Conservation (phyloP, 2,888 invertebrate species). For the Platycheirus albimanus region DNA sequence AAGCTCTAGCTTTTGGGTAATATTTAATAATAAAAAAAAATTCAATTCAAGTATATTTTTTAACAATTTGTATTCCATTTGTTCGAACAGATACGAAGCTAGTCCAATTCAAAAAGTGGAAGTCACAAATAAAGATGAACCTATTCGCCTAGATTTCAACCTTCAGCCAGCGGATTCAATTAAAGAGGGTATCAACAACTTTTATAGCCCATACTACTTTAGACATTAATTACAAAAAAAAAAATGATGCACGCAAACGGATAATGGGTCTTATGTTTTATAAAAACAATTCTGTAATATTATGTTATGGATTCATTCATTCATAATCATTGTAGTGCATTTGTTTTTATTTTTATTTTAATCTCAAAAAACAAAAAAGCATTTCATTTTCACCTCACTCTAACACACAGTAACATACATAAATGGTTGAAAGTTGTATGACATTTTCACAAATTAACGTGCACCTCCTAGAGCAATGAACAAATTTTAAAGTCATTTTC, state of each 20-base stretch:
- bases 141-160: slow-evolving; percentile 81
- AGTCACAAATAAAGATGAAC: slow-evolving; percentile 81
- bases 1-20: slow-evolving; percentile 89
- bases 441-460: slow-evolving; percentile 20
- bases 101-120: slow-evolving; percentile 81
- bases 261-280: slow-evolving; percentile 56
- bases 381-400: slow-evolving; percentile 12
- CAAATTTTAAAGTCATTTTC: slow-evolving; percentile 6
- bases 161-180: slow-evolving; percentile 80
- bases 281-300: not conserved
- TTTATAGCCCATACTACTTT: slow-evolving; percentile 81
- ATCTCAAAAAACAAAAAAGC: slow-evolving; percentile 21
- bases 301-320: slow-evolving; percentile 15
- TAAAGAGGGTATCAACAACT: slow-evolving; percentile 82
- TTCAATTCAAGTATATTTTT: no score
- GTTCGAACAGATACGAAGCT: slow-evolving; percentile 83
- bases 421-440: slow-evolving; percentile 4
- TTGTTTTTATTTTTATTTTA: slow-evolving; percentile 27
- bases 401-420: not conserved
- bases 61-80: not conserved
- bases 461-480: slow-evolving; percentile 2
- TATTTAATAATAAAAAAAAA: slow-evolving; percentile 30
- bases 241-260: slow-evolving; percentile 53
- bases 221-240: slow-evolving; percentile 76
- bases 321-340: slow-evolving; percentile 31